phyloP scores from a whole-genome alignment of 2,797 vertebrate genomes.

The Coracias cyanogaster region DNA sequence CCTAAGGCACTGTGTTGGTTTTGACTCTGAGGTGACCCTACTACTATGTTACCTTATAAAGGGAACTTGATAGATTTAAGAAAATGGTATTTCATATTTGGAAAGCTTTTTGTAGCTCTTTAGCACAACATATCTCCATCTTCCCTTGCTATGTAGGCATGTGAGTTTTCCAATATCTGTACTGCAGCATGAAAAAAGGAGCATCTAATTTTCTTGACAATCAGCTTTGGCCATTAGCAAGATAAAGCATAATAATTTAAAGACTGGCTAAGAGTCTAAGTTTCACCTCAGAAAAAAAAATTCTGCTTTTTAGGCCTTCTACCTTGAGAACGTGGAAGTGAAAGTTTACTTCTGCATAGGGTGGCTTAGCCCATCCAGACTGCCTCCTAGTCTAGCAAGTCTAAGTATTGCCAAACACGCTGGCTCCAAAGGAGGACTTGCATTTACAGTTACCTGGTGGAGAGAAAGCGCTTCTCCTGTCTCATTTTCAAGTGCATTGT shows the following conservation, averaged over 20 bases:
- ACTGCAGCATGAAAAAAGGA: not conserved
- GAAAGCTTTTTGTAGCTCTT: not conserved
- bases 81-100: not conserved
- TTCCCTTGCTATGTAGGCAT: not conserved
- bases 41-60: not conserved
- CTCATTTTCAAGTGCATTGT: fast-evolving
- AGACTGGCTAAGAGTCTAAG: not conserved
- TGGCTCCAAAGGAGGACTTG: not conserved
- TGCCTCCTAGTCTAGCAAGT: not conserved
- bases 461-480: not conserved
- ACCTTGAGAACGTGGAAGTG: not conserved
- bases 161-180: not conserved
- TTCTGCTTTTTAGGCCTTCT: not conserved
- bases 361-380: not conserved
- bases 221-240: not conserved
- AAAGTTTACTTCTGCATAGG: not conserved
- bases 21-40: not conserved
- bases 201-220: not conserved
- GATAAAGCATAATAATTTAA: not conserved
- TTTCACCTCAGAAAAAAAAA: not conserved
- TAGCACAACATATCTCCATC: not conserved
- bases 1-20: not conserved
- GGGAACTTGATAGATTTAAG: not conserved
- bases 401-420: not conserved
- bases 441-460: not conserved